Evolutionary conservation across 2,113 vertebrate genomes (phyloP), one percentile per base, ranked within the genome.

Genomic region (Anser cygnoides): DNA sequence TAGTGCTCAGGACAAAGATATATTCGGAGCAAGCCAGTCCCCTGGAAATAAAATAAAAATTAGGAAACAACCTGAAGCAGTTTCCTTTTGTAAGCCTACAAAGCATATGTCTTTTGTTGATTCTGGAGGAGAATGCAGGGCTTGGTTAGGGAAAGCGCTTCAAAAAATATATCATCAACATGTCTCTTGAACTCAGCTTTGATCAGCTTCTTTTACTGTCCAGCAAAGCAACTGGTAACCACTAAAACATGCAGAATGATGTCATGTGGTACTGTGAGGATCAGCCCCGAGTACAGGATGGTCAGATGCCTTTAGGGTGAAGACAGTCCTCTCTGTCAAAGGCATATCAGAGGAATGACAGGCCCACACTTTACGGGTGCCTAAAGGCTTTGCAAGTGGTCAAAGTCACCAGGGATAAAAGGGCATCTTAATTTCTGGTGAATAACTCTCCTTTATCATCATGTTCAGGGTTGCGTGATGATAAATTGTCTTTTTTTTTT

Each of bases 271-370:
- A n/a, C 77, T 67, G 50, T 4, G 5, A 73, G 55, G 62, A 89
- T 78, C 87, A 75, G 37, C 46, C 68, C 61, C 3, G 10, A 62
- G 26, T 78, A 29, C 54, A 46, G 50, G 66, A 63, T 4, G 41
- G 84, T 80, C 87, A 88, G 89, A 96, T 94, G 78, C 87, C 86
- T 97, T 93, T 92, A 39, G 49, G 76, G 18, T 90, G 87, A 95
- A 91, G 85, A 94, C 87, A 81, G 66, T 78, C 33, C 13, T 95
- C 54, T 41, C 82, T 87, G n/a, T 92, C 74, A 86, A 85, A 91
- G 54, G 41, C n/a, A 7, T 63, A 43, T 49, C 5, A 3, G 49
- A 35, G 49, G 84, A 93, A 84, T 63, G 77, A 85, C 92, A 84
- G 91, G 44, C 46, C 23, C 52, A 70, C 26, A 11, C 17, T 90